Conservation (phyloP, 2,113 vertebrate genomes). For the Tichodroma muraria region DNA sequence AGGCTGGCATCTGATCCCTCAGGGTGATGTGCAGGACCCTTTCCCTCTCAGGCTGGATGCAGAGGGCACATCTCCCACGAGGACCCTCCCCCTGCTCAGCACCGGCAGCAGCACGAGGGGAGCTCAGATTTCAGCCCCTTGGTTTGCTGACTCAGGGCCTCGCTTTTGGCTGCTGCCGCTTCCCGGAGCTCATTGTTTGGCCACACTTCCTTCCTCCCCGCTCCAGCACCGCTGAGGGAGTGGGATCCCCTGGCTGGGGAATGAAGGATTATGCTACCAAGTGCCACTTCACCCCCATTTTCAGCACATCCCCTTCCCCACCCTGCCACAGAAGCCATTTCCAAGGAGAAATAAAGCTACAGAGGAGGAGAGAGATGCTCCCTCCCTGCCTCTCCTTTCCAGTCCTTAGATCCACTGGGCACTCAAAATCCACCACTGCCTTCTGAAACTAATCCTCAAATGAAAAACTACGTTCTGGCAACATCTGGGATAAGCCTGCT, state of each 20-base stretch:
- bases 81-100: not conserved
- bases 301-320: not conserved
- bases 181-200: not conserved
- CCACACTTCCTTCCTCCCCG: not conserved
- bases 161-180: rapidly evolving
- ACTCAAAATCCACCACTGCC: not conserved
- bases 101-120: rapidly evolving
- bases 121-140: not conserved
- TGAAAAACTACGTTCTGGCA: not conserved
- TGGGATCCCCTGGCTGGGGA: not conserved
- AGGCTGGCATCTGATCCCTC: not conserved
- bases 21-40: not conserved
- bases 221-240: rapidly evolving
- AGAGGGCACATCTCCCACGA: not conserved
- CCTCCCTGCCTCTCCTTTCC: not conserved
- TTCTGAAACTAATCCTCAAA: not conserved
- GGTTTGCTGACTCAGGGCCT: not conserved
- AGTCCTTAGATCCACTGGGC: not conserved
- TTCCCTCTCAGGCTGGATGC: not conserved
- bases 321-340: not conserved
- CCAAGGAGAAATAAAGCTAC: not conserved
- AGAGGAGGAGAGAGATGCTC: not conserved
- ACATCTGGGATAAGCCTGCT: not conserved
- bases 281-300: not conserved
- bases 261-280: not conserved